These are phyloP conservation scores for Ricordea florida DNA, from an alignment of 92 coral and sea anemone species.

Conservation along the genomic window DNA sequence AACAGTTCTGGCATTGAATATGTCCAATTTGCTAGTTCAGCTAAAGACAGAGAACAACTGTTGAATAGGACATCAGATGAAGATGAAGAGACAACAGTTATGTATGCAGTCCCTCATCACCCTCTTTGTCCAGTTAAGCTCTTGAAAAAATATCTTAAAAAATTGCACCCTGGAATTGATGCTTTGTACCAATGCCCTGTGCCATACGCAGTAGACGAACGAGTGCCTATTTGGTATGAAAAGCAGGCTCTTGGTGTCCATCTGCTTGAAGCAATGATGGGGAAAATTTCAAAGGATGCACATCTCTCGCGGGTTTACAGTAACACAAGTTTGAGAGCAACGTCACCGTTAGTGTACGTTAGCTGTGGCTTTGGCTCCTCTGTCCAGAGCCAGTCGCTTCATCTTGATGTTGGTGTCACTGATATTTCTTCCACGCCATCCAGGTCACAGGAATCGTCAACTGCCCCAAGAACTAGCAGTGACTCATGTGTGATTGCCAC, in stretches of 20 bases:
- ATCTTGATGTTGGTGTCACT: no score
- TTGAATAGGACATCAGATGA: not conserved
- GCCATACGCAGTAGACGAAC: slow-evolving; percentile 37
- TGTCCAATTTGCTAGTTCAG: slow-evolving; percentile 11
- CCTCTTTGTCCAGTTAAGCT: slow-evolving; percentile 49
- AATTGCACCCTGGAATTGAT: slow-evolving; percentile 41
- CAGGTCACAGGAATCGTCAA: no score
- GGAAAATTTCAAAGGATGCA: slow-evolving; percentile 29
- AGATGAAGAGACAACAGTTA: not conserved
- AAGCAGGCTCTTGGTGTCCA: slow-evolving; percentile 54
- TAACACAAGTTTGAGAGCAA: slow-evolving; percentile 15
- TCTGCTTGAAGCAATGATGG: slow-evolving; percentile 50
- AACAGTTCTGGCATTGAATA: slow-evolving; percentile 23
- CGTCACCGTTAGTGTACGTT: slow-evolving; percentile 40
- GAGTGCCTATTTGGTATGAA: slow-evolving; percentile 49
- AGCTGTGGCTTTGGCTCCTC: slow-evolving; percentile 39
- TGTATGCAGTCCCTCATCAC: slow-evolving; percentile 46
- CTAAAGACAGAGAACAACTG: not conserved
- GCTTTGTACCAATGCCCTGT: slow-evolving; percentile 49
- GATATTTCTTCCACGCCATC: no score
- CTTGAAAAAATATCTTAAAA: slow-evolving; percentile 35
- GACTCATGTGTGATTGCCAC: no score
- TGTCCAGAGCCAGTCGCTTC: no score
- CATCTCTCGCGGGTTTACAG: slow-evolving; percentile 11
- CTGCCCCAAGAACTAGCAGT: no score